Percentiles rank a stretch among this genome's conserved stretches.
Conservation (phyloP, 2,888 invertebrate genomes). For the Julus scandinavius region DNA sequence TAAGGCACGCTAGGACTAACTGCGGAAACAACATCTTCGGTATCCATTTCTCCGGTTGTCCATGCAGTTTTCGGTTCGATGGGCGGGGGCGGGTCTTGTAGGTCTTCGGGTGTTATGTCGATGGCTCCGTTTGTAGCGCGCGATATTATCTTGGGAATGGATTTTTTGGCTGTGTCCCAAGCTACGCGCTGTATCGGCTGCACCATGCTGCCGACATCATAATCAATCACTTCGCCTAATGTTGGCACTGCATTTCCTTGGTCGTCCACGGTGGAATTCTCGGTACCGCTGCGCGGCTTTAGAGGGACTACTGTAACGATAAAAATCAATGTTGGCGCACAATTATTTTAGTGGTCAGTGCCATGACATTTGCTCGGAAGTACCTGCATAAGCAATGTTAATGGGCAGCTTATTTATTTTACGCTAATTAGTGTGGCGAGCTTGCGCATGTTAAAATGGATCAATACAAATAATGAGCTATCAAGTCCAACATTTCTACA, state of each 20-base stretch:
- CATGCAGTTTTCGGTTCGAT: background rate
- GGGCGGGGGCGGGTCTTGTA: background rate
- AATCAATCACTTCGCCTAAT: constrained; percentile 22
- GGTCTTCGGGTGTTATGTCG: background rate
- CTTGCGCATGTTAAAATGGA: background rate
- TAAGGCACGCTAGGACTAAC: constrained; percentile 33
- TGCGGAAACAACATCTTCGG: background rate
- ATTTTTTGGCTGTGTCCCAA: constrained; percentile 45
- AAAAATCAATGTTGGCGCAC: constrained; percentile 16
- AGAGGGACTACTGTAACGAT: constrained; percentile 42
- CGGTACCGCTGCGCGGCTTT: background rate
- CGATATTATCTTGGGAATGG: constrained; percentile 34
- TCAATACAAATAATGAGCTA: constrained; percentile 17
- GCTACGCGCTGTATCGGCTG: constrained; percentile 22
- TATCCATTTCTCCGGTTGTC: background rate
- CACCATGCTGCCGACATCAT: constrained; percentile 6
- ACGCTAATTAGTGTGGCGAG: background rate
- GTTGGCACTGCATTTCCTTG: background rate
- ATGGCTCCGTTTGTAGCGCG: background rate
- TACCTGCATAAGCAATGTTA: background rate
- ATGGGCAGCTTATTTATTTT: constrained; percentile 16
- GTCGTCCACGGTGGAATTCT: background rate
- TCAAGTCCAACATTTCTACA: background rate
- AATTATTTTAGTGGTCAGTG: constrained; percentile 35
- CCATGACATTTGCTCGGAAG: background rate